Conservation (phyloP, 2,888 invertebrate genomes). For the Heliconius charithonia region DNA sequence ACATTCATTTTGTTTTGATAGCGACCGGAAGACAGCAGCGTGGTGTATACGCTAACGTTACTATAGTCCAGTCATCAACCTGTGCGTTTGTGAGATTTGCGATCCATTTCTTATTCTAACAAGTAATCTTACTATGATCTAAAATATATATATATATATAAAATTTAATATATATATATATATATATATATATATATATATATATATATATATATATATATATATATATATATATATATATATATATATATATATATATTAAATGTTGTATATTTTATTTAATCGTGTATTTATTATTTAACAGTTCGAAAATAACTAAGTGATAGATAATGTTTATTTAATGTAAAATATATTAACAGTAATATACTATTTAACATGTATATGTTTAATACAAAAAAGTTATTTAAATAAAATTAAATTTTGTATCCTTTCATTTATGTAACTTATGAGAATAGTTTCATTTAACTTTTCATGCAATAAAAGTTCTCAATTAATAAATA, state of each 20-base stretch:
- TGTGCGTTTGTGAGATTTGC: conserved; percentile 28
- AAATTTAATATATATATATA: too few relatives aligned
- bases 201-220: background rate
- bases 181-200: too few relatives aligned
- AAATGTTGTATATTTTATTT: too few relatives aligned
- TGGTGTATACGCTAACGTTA: conserved; percentile 35
- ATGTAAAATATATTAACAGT: too few relatives aligned
- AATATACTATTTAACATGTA: too few relatives aligned
- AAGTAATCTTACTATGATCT: too few relatives aligned
- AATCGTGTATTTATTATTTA: too few relatives aligned
- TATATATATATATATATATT: background rate
- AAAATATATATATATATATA: too few relatives aligned
- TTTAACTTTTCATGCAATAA: background rate
- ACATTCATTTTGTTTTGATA: conserved; percentile 38
- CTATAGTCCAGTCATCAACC: conserved; percentile 41
- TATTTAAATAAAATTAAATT: background rate
- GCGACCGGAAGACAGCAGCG: conserved; percentile 42
- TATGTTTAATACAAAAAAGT: too few relatives aligned
- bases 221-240: background rate
- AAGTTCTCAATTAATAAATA: too few relatives aligned
- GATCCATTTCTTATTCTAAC: conserved; percentile 29
- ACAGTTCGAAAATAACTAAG: too few relatives aligned
- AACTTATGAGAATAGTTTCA: background rate
- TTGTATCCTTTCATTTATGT: background rate
- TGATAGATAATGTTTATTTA: too few relatives aligned